A percentile compares a stretch with the other conserved stretches of the same genome.
phyloP scores from a whole-genome alignment of 2,113 vertebrate genomes.

The Sander vitreus region DNA sequence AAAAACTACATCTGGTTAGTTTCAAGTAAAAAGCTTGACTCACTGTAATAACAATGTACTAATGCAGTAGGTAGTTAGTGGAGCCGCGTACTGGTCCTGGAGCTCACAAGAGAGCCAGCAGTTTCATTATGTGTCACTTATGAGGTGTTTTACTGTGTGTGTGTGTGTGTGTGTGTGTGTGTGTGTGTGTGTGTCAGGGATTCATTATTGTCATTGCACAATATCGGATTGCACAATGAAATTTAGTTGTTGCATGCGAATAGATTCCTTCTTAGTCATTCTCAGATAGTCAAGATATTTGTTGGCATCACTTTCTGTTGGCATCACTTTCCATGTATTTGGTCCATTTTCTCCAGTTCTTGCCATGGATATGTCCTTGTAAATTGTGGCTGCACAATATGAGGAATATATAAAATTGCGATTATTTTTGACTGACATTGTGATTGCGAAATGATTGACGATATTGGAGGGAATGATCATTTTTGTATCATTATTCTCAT shows the following conservation, averaged over 20 bases:
- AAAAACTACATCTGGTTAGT: constrained; percentile 24
- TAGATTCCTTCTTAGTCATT: no score
- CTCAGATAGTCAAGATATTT: no score
- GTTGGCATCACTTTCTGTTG: no score
- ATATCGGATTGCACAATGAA: constrained; percentile 1
- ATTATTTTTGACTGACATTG: no score
- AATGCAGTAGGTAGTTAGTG: constrained; percentile 31
- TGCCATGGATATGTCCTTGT: no score
- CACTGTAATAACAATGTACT: constrained; percentile 22
- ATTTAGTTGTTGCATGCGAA: background rate
- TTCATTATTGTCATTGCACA: constrained; percentile 9
- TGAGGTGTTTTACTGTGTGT: constrained; percentile 47
- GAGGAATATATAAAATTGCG: no score
- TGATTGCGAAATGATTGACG: no score
- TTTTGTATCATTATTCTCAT: no score
- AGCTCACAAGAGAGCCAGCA: constrained; percentile 13
- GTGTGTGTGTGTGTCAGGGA: background rate
- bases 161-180: background rate
- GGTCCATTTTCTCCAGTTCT: no score
- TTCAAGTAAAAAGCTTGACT: constrained; percentile 29
- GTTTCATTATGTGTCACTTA: constrained; percentile 57
- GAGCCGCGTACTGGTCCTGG: constrained; percentile 12
- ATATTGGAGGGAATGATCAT: no score
- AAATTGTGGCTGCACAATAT: no score
- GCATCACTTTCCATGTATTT: no score